phyloP scores from a whole-genome alignment of 2,113 vertebrate genomes.

The Onychorhynchus coronatus region DNA sequence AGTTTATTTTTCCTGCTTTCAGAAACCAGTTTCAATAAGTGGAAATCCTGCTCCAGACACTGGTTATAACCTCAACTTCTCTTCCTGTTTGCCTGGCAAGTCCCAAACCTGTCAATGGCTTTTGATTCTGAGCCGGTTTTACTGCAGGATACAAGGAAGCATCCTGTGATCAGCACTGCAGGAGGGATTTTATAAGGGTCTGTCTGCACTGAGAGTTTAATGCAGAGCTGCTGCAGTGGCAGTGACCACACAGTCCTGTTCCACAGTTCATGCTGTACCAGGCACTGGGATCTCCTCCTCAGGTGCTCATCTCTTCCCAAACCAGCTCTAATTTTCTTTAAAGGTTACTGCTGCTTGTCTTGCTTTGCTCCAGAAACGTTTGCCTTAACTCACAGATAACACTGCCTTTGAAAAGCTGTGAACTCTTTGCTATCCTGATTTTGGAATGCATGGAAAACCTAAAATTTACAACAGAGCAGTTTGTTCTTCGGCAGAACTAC shows the following conservation, averaged over 20 bases:
- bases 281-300: not conserved
- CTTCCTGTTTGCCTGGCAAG: not conserved
- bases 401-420: not conserved
- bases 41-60: not conserved
- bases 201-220: not conserved
- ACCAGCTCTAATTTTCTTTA: not conserved
- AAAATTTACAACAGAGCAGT: not conserved
- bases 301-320: not conserved
- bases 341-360: not conserved
- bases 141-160: not conserved
- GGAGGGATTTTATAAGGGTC: not conserved
- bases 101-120: not conserved
- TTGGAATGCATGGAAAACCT: not conserved
- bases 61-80: not conserved
- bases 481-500: not conserved
- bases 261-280: fast-evolving
- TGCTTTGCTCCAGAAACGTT: not conserved
- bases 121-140: not conserved
- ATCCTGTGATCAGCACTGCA: not conserved
- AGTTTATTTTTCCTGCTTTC: not conserved
- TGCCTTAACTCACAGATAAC: not conserved
- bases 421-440: not conserved
- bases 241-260: not conserved
- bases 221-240: not conserved
- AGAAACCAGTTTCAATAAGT: not conserved